Conservation (phyloP, 37 sponge, comb jelly and placozoan genomes). For the Eunapius fragilis region DNA sequence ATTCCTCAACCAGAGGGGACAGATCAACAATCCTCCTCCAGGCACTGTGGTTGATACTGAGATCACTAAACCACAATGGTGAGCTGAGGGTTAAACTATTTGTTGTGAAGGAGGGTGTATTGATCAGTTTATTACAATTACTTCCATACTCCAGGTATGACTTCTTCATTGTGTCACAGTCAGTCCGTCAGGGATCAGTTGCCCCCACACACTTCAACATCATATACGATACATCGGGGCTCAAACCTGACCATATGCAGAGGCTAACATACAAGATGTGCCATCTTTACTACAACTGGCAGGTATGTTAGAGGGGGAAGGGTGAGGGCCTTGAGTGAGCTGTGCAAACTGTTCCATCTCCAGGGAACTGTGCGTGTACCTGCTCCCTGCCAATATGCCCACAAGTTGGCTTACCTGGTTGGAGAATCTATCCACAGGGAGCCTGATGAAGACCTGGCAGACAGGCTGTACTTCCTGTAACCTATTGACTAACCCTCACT, state of each 20-base stretch:
- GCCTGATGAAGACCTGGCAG: conserved; percentile 66
- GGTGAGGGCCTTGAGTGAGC: no score
- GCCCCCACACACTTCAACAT: conserved; percentile 97
- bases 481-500: no score
- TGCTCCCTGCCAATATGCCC: conserved; percentile 99
- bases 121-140: not conserved
- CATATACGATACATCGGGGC: conserved; percentile 78
- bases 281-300: conserved; percentile 99
- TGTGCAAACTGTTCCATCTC: no score
- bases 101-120: not conserved
- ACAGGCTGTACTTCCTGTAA: conserved; percentile 95
- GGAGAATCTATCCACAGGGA: conserved; percentile 92
- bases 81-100: not conserved
- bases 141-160: conserved; percentile 82
- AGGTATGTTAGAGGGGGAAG: conserved; percentile 43
- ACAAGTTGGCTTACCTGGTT: conserved; percentile 97
- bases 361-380: conserved; percentile 98
- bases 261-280: conserved; percentile 95
- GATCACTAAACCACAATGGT: conserved; percentile 87
- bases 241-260: conserved; percentile 97
- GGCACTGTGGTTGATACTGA: conserved; percentile 92
- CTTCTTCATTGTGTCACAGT: conserved; percentile 96
- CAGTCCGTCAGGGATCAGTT: conserved; percentile 95
- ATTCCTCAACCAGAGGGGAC: conserved; percentile 40
- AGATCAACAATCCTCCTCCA: conserved; percentile 82